These are phyloP conservation scores for Babyrousa celebensis DNA, from an alignment of 2,797 vertebrate genomes.

Conservation along the genomic window DNA sequence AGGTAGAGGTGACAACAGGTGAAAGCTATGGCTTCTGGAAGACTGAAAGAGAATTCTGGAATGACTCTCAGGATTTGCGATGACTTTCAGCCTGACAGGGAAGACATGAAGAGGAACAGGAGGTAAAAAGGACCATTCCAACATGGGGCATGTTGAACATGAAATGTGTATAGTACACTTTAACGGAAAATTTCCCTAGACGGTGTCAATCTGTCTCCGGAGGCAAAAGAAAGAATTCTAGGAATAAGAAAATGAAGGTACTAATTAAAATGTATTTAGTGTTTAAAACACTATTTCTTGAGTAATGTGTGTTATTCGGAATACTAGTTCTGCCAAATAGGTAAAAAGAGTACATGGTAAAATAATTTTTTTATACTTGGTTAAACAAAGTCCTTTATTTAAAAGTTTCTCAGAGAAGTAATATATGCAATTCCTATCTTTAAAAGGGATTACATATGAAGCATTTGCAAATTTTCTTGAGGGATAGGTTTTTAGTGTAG, in stretches of 20 bases:
- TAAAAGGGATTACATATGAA: constrained; percentile 34
- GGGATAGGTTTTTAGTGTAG: not conserved
- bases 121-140: not conserved
- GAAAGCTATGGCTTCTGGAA: not conserved
- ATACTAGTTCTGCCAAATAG: not conserved
- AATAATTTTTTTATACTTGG: not conserved
- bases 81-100: not conserved
- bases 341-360: not conserved
- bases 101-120: not conserved
- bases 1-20: not conserved
- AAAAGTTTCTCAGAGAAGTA: not conserved
- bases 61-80: not conserved
- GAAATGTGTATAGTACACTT: not conserved
- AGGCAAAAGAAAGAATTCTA: constrained; percentile 35
- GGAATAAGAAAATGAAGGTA: constrained; percentile 4
- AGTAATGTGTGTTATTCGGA: not conserved
- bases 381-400: constrained; percentile 27
- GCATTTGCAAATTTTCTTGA: not conserved
- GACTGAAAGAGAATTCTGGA: not conserved
- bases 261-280: constrained; percentile 31
- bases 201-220: not conserved
- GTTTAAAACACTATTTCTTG: constrained; percentile 14
- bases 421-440: not conserved
- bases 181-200: not conserved
- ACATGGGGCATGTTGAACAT: not conserved